phyloP scores from a whole-genome alignment of 2,113 vertebrate species.

The Castor canadensis region DNA sequence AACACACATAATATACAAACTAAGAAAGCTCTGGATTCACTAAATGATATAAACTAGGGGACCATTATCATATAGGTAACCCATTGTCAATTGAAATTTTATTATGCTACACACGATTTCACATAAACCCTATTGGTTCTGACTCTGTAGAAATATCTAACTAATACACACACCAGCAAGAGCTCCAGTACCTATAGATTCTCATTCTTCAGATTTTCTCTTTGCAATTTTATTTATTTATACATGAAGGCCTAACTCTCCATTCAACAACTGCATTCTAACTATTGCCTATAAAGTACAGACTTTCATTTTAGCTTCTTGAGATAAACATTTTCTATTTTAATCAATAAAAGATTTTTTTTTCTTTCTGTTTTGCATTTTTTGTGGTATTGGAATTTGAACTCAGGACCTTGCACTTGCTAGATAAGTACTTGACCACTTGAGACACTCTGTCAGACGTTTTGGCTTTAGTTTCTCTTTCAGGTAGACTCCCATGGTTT shows the following conservation, averaged over 20 bases:
- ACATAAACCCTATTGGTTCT: not conserved
- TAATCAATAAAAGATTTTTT: not conserved
- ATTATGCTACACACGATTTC: not conserved
- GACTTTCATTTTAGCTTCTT: not conserved
- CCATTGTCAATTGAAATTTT: no score
- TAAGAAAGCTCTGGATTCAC: not conserved
- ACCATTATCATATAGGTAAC: not conserved
- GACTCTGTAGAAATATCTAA: not conserved
- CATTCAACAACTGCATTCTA: not conserved
- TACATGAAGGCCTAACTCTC: no score
- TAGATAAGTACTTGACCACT: not conserved
- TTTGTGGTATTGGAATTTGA: not conserved
- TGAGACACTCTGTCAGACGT: no score
- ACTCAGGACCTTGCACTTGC: not conserved
- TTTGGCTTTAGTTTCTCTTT: no score
- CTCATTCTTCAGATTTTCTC: not conserved
- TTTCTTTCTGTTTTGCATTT: not conserved
- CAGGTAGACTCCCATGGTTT: no score
- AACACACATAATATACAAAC: not conserved
- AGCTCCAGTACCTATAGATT: not conserved
- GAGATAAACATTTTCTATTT: not conserved
- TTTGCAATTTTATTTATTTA: not conserved
- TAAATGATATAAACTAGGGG: no score
- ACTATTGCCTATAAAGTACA: not conserved
- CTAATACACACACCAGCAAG: not conserved